Base-by-base conservation (phyloP, 2,113 vertebrate species). In the Nothoprocta perdicaria region DNA sequence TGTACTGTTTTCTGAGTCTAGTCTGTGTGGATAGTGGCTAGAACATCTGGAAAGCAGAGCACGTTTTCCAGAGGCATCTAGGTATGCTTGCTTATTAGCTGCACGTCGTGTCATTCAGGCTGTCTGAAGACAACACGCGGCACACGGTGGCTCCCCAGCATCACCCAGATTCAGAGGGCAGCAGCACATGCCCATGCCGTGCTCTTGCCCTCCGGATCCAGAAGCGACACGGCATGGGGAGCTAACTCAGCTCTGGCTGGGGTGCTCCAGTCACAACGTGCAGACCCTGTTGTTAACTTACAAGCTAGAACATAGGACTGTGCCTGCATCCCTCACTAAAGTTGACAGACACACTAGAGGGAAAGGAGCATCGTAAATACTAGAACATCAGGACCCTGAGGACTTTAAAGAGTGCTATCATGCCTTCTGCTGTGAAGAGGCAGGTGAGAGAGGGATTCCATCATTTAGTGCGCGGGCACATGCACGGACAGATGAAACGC, bases 221-320 rank as follows among this genome's bases (percentile, higher is more conserved):
- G 53, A n/a, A 40, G 17, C 6, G 35, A 52, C 15, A 14, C 0
- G 16, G 43, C n/a, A n/a, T 11, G 27, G 9, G 35, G n/a, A 0
- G 0, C 57, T 57, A 83, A 57, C 8, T 33, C 40, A 33, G 23
- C 22, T 83, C 33, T 35, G 23, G 7, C 29, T 33, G 23, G 13
- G 23, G 29, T 62, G 27, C 15, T 57, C 55, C 40, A 55, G 1
- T 31, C 12, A 16, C 40, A 27, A 16, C 29, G 14, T 40, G 33
- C 18, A 40, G 23, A 18, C 76, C 15, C 12, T 41, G 11, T 55
- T 33, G 9, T 40, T 61, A 55, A 9, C 2, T 33, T 62, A 27
- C 29, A 13, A 1, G 2, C 10, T 4, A 69, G 46, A 62, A 23
- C 41, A 27, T 40, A 82, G 75, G 60, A 82, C 41, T 13, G 69